Evolutionary conservation across 2,113 vertebrate species (phyloP).

Genomic region (Cavia porcellus): DNA sequence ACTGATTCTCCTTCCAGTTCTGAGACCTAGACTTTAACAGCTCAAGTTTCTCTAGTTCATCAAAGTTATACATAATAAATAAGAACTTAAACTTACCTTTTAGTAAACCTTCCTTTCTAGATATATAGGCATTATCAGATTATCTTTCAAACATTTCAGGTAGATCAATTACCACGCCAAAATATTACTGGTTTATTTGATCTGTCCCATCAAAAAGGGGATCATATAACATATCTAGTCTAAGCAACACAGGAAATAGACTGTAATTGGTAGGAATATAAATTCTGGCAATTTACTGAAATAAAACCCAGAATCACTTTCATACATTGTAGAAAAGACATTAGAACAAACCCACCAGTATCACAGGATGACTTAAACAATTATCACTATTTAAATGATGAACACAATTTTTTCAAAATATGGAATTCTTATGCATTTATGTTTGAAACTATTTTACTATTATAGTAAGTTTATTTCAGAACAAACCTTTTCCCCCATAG

Average conservation of each 20-base stretch:
- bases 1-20: conserved; percentile 56
- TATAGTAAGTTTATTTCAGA: conserved; percentile 23
- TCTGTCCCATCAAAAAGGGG: conserved; percentile 53
- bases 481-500: neutral
- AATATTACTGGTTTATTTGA: conserved; percentile 73
- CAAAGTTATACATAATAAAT: conserved; percentile 83
- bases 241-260: conserved; percentile 56
- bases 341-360: conserved; percentile 4
- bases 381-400: neutral
- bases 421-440: neutral
- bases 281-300: conserved; percentile 30
- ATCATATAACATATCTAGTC: conserved; percentile 52
- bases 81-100: conserved; percentile 75
- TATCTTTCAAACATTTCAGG: conserved; percentile 86
- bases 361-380: conserved; percentile 48
- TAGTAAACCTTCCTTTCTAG: conserved; percentile 76
- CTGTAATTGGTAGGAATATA: conserved; percentile 48
- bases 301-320: conserved; percentile 29
- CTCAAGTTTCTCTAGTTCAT: conserved; percentile 78
- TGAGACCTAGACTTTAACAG: conserved; percentile 66
- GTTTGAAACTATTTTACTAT: neutral
- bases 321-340: conserved; percentile 44
- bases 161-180: conserved; percentile 78
- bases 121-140: conserved; percentile 69
- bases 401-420: neutral